Evolutionary conservation across 2,888 invertebrate species (phyloP), one percentile per base, ranked within the genome.

Genomic region (Phyto melanocephala): DNA sequence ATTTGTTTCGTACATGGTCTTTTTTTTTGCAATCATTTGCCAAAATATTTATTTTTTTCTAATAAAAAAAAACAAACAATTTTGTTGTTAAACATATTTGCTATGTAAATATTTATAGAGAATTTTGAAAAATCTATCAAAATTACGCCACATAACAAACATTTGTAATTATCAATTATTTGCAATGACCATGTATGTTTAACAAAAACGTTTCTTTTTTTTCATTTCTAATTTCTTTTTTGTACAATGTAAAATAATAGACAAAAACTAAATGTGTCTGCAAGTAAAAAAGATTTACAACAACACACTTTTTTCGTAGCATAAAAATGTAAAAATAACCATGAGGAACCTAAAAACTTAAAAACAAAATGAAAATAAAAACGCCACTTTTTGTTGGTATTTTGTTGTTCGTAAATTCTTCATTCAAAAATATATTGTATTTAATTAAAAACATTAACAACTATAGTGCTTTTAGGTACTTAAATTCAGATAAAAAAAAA

Each of bases 381-480:
- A 74, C 50, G 42, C 65, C 35, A 28, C 65, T 70, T 4, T 42
- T 65, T 33, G 15, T 65, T 58, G 17, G 20, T 37, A 15, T 11
- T 47, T 58, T 2, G 8, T 68, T 40, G 28, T 28, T 56, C 28
- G 24, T 42, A 65, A 50, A 58, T 58, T 52, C 20, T 42, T 77
- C 68, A 68, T 58, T 62, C 17, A 54, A 54, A 70, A 65, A 68
- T 37, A 47, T 72, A 76, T 76, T 54, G 54, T 47, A 56, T 81
- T 82, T 76, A 79, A 82, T 82, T 79, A 67, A 82, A 79, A 79
- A 67, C 62, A 71, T 79, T 67, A 76, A 71, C 79, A 79, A 76
- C 79, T 79, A 79, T 67, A 54, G n/a, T 20, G 50, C 60, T 50
- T 37, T 62, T 63, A 42, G 28, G 17, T 28, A 4, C 8, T 62